Conservation (phyloP, 2,113 vertebrate genomes). For the Varanus komodoensis region DNA sequence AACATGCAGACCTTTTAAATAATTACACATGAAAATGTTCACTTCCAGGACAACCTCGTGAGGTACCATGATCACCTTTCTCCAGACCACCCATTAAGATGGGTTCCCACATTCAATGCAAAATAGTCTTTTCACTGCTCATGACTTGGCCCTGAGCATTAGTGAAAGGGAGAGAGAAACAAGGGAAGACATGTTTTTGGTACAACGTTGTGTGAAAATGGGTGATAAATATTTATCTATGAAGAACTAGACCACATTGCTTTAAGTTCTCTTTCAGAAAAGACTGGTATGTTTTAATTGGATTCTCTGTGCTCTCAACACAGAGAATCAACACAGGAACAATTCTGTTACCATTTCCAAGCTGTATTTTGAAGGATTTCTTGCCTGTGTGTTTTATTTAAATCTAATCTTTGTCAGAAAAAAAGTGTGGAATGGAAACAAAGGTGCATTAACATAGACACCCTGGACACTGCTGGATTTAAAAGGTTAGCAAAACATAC, state of each 20-base stretch:
- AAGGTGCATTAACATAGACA: background rate
- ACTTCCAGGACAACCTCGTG: background rate
- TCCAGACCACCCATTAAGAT: background rate
- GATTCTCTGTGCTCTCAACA: constrained; percentile 33
- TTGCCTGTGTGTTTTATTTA: constrained; percentile 52
- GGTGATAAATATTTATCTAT: constrained; percentile 59
- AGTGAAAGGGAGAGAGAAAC: background rate
- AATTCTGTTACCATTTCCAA: constrained; percentile 14
- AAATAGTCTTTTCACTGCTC: background rate
- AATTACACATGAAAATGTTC: too few relatives aligned
- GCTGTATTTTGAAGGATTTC: constrained; percentile 40
- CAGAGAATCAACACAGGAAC: constrained; percentile 12
- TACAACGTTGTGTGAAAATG: constrained; percentile 23
- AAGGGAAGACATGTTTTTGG: constrained; percentile 4
- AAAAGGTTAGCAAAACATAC: constrained; percentile 25
- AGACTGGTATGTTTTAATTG: constrained; percentile 59
- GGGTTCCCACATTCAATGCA: background rate
- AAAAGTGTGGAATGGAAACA: constrained; percentile 39
- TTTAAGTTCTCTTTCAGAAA: constrained; percentile 28
- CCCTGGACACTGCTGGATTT: background rate
- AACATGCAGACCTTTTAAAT: too few relatives aligned
- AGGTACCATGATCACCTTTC: background rate
- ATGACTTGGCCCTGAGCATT: background rate
- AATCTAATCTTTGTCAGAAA: constrained; percentile 52
- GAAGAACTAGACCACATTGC: constrained; percentile 39